A percentile compares a stretch with the other conserved stretches of the same genome.
These are phyloP conservation scores for Drosophila multiciliata DNA, from an alignment of 2,888 invertebrate genomes.

Conservation along the genomic window DNA sequence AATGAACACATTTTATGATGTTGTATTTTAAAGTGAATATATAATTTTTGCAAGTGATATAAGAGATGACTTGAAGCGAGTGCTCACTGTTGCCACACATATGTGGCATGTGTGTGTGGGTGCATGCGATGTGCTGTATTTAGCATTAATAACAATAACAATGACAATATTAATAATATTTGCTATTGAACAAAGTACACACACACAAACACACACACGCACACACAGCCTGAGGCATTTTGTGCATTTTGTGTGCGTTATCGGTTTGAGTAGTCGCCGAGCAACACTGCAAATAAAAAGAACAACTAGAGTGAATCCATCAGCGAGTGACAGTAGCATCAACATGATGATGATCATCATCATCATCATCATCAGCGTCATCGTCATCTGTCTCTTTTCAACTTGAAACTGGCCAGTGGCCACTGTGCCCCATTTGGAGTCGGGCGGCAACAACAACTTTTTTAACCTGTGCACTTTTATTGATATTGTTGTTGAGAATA, in stretches of 20 bases:
- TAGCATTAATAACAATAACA: slow-evolving; percentile 69
- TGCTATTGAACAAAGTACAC: slow-evolving; percentile 69
- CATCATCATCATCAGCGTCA: slow-evolving; percentile 22
- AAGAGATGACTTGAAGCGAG: slow-evolving; percentile 18
- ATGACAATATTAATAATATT: slow-evolving; percentile 71
- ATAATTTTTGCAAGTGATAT: background rate
- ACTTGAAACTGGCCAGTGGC: slow-evolving; percentile 1
- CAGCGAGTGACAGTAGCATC: slow-evolving; percentile 52
- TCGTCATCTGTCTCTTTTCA: slow-evolving; percentile 17
- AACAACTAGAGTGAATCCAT: slow-evolving; percentile 74
- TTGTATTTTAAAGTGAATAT: too few relatives aligned
- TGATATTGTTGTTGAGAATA: slow-evolving; percentile 22
- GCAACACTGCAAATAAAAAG: slow-evolving; percentile 65
- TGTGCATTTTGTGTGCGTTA: slow-evolving; percentile 57
- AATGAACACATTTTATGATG: too few relatives aligned
- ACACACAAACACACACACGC: slow-evolving; percentile 14
- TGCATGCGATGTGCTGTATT: slow-evolving; percentile 39
- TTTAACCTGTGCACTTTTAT: slow-evolving; percentile 55
- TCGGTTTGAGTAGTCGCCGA: slow-evolving; percentile 47
- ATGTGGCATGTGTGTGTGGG: slow-evolving; percentile 14
- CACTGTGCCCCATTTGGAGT: slow-evolving; percentile 26
- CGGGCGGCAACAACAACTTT: slow-evolving; percentile 31
- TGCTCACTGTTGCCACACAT: slow-evolving; percentile 44
- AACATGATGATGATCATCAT: slow-evolving; percentile 1
- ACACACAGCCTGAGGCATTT: slow-evolving; percentile 6